phyloP scores from a whole-genome alignment of 2,113 vertebrate species.

The Egretta garzetta region DNA sequence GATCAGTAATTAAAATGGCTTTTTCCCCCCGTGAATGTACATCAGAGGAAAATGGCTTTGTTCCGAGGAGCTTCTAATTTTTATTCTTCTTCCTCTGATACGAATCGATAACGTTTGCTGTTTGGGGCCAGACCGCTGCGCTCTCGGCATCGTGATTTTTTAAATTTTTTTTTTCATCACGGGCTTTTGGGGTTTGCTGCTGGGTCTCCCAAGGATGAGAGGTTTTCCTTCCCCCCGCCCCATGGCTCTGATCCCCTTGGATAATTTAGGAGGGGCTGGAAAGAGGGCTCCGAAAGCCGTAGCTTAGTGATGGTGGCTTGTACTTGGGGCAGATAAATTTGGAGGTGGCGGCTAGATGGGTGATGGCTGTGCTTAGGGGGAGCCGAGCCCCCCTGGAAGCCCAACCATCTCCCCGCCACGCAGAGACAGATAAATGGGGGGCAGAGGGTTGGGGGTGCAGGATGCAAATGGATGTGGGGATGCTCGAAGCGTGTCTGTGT shows the following conservation, averaged over 20 bases:
- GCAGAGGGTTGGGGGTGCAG: background rate
- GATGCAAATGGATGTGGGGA: background rate
- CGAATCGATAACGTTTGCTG: background rate
- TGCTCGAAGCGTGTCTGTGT: rapidly evolving
- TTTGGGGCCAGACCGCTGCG: background rate
- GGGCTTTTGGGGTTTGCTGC: background rate
- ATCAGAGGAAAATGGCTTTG: constrained; percentile 12
- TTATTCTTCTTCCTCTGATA: background rate
- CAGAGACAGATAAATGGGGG: background rate
- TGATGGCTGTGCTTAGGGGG: background rate
- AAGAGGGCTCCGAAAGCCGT: background rate
- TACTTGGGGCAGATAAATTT: background rate
- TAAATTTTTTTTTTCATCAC: background rate
- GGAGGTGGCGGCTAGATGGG: background rate
- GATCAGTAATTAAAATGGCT: constrained; percentile 60
- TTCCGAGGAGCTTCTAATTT: background rate
- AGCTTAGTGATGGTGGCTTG: background rate
- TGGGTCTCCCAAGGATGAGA: background rate
- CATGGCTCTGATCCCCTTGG: background rate
- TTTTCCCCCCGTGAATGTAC: background rate
- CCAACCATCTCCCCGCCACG: background rate
- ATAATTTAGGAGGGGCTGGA: background rate
- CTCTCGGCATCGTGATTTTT: rapidly evolving
- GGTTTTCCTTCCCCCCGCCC: background rate
- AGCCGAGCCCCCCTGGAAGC: background rate